These are phyloP conservation scores for Hippocampus guttulatus DNA, from an alignment of 2,113 vertebrate genomes.

Conservation along the genomic window DNA sequence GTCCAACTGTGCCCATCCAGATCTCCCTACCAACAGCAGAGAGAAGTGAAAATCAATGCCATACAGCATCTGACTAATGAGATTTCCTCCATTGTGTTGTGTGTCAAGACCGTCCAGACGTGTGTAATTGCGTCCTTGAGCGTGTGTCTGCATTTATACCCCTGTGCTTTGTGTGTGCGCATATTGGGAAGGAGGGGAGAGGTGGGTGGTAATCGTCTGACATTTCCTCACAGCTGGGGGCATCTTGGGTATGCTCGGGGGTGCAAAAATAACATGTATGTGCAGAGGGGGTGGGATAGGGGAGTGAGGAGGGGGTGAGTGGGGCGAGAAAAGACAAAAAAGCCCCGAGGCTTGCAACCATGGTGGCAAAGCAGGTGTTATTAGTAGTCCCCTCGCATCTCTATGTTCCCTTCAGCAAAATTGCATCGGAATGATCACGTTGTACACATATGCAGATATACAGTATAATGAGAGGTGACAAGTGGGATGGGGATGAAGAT, in stretches of 20 bases:
- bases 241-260: constrained; percentile 61
- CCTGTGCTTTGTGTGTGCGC: constrained; percentile 35
- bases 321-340: background rate
- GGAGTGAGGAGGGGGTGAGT: constrained; percentile 22
- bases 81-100: constrained; percentile 47
- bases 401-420: constrained; percentile 52
- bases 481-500: background rate
- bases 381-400: constrained; percentile 34
- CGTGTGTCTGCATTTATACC: constrained; percentile 21
- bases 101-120: constrained; percentile 26
- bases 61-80: constrained; percentile 60
- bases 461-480: background rate
- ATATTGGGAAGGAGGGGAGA: constrained; percentile 49
- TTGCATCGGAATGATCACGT: constrained; percentile 61
- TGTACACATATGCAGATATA: constrained; percentile 7
- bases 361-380: constrained; percentile 44
- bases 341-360: constrained; percentile 54
- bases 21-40: constrained; percentile 53
- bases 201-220: constrained; percentile 62
- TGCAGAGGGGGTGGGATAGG: constrained; percentile 35
- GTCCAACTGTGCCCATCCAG: constrained; percentile 57
- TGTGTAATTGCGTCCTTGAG: constrained; percentile 10
- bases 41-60: constrained; percentile 60
- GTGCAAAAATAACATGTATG: constrained; percentile 55
- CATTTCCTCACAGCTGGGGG: constrained; percentile 70